Evolutionary conservation across 2,113 vertebrate species (phyloP).

Genomic region (Scytalopus superciliaris): DNA sequence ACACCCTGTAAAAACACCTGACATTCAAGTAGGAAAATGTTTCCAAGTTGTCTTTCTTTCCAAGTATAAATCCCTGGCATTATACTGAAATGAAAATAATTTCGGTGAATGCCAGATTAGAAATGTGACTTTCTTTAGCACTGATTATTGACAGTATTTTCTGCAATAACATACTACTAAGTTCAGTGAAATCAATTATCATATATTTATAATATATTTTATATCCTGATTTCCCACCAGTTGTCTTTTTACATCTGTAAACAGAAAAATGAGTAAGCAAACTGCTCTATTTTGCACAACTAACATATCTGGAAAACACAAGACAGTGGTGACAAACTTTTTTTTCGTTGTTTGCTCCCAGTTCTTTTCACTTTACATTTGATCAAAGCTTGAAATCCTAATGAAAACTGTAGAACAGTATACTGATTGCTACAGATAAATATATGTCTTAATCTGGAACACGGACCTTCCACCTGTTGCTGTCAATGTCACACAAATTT

Average conservation of each 20-base stretch:
- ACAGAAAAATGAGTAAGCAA: background rate
- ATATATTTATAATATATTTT: background rate
- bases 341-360: background rate
- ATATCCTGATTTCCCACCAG: background rate
- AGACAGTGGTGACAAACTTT: background rate
- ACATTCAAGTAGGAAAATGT: background rate
- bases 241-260: rapidly evolving
- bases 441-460: background rate
- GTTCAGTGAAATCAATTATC: background rate
- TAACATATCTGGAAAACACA: background rate
- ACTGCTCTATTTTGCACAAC: background rate
- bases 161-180: background rate
- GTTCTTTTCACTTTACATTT: background rate
- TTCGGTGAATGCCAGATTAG: background rate
- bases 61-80: background rate
- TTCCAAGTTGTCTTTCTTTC: background rate
- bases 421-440: background rate
- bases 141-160: background rate
- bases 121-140: background rate
- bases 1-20: slow-evolving; percentile 6
- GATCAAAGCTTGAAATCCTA: background rate
- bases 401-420: background rate
- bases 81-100: background rate
- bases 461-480: background rate
- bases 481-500: background rate